These are phyloP conservation scores for Ophion costatus DNA, from an alignment of 2,888 invertebrate species.

Conservation along the genomic window DNA sequence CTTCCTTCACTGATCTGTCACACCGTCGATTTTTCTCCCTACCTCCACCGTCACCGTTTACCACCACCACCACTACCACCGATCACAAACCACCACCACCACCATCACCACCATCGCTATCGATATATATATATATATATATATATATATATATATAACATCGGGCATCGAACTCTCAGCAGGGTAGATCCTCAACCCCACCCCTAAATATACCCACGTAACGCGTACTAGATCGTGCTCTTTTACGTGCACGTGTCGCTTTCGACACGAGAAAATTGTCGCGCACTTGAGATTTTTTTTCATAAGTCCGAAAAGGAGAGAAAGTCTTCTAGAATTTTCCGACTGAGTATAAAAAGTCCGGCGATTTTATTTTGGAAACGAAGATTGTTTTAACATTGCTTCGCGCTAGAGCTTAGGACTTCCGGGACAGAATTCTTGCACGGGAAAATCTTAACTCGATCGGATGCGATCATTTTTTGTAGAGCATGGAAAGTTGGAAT, in stretches of 20 bases:
- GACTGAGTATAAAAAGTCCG: no score
- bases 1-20: conserved; percentile 72
- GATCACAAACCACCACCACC: conserved; percentile 34
- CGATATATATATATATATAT: conserved; percentile 25
- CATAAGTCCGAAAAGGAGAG: no score
- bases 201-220: conserved; percentile 31
- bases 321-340: no score
- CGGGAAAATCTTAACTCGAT: no score
- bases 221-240: conserved; percentile 21
- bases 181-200: conserved; percentile 60
- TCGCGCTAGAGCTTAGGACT: no score
- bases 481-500: no score
- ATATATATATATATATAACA: not conserved
- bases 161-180: conserved; percentile 48
- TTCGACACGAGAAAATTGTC: no score
- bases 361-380: no score
- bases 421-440: no score
- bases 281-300: no score
- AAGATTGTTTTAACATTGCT: no score
- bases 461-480: no score
- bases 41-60: conserved; percentile 34
- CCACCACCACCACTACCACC: conserved; percentile 24
- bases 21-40: conserved; percentile 60
- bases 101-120: conserved; percentile 28
- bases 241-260: conserved; percentile 12